phyloP scores from a whole-genome alignment of 2,888 invertebrate genomes.

The Hesperia comma region DNA sequence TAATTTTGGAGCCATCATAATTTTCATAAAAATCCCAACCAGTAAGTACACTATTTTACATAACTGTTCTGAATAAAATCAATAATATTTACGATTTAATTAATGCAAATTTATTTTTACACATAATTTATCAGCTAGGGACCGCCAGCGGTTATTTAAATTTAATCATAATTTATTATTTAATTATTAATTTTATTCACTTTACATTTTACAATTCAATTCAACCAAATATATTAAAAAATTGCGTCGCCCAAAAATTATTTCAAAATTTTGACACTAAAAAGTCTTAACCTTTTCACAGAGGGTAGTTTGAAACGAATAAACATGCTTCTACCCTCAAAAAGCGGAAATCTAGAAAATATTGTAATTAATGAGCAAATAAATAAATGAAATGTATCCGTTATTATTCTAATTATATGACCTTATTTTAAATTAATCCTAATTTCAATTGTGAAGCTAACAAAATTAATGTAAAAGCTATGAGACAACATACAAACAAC shows the following conservation, averaged over 20 bases:
- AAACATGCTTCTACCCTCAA: too few species aligned
- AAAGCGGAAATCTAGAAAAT: too few species aligned
- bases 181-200: too few species aligned
- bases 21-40: too few species aligned
- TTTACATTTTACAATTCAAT: too few species aligned
- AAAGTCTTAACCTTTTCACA: too few species aligned
- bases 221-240: too few species aligned
- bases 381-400: constrained; percentile 1
- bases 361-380: constrained; percentile 5
- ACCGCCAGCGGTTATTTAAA: constrained; percentile 38
- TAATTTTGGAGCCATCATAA: too few species aligned
- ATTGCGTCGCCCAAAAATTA: too few species aligned
- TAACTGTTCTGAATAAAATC: neutral
- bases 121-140: constrained; percentile 18
- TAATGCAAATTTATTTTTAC: constrained; percentile 11
- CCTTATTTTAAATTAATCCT: neutral
- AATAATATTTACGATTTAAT: neutral
- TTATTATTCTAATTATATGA: neutral
- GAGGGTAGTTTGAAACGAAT: too few species aligned
- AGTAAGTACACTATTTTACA: neutral
- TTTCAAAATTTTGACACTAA: too few species aligned
- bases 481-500: neutral
- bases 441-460: neutral
- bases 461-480: neutral
- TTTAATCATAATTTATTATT: constrained; percentile 8